A percentile compares a stretch with the other conserved stretches of the same genome.
Conservation (phyloP, 64 coral and sea anemone species). For the Pachyseris speciosa region DNA sequence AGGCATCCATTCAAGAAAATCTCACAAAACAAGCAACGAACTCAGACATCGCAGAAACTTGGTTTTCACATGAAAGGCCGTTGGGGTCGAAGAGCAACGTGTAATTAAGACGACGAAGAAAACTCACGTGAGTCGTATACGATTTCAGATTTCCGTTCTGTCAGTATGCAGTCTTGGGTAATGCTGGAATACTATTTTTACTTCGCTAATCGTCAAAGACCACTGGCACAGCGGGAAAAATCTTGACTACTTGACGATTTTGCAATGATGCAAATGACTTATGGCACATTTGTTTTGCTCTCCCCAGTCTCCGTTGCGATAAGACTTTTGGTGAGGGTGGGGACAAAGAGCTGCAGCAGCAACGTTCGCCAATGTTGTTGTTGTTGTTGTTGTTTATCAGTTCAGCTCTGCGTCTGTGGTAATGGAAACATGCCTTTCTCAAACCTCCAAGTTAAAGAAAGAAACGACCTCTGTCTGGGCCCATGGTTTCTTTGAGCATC, state of each 20-base stretch:
- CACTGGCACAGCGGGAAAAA: neutral
- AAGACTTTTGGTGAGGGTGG: neutral
- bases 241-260: neutral
- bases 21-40: neutral
- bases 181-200: neutral
- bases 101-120: neutral
- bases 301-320: neutral
- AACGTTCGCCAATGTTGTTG: too few species aligned
- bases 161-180: neutral
- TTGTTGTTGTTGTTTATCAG: too few species aligned
- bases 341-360: too few species aligned
- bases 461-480: too few species aligned
- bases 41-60: neutral
- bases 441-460: too few species aligned
- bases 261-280: neutral
- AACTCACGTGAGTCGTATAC: neutral
- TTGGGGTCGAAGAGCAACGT: neutral
- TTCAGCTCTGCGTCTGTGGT: too few species aligned
- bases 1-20: too few species aligned
- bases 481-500: too few species aligned
- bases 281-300: neutral
- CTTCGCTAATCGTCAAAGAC: neutral
- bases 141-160: neutral
- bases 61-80: neutral
- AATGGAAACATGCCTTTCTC: too few species aligned